Evolutionary conservation across 1,140 invertebrate species (phyloP), one percentile per base, ranked within the genome.

Genomic region (Gerris buenoi): DNA sequence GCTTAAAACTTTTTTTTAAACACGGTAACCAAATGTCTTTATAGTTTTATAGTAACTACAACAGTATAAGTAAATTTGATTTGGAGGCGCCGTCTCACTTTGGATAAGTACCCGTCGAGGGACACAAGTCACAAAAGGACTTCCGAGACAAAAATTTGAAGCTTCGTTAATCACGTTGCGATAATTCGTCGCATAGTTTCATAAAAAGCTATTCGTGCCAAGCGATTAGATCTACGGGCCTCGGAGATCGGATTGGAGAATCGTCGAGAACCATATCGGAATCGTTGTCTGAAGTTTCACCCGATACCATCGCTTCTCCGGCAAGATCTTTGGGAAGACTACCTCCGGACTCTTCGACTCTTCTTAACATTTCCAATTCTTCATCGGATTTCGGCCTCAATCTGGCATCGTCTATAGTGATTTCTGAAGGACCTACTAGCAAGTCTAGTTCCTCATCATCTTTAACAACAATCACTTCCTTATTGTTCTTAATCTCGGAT

Each of bases 281-380:
- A 2, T 69, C 68, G 22, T 71, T 68, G 58, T 72, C 70, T 2
- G 71, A 71, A n/a, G 69, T 67, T 28, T 71, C 71, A 14, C 70
- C 71, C 14, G 70, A 71, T 18, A 71, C 69, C 71, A 72, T 72
- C 23, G 70, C 71, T 62, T 72, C 71, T 3, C 71, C 71, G 18
- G 66, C 71, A 2, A 70, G 65, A 23, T 72, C 71, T 64, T 72
- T 72, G 0, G 71, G 71, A 2, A 72, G 67, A 1, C 65, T n/a
- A 18, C 62, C 25, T 1, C 65, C 62, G 1, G 62, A 27, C 27
- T 58, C 66, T 67, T 46, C 73, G 69, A 64, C 62, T 60, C 67
- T 68, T 1, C 67, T 28, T 18, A 68, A 23, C 23, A 64, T 70
- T 57, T 65, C 66, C 15, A 66, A 28, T 27, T 64, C 62, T 27